A percentile compares a stretch with the other conserved stretches of the same genome.
Conservation (phyloP, 2,888 invertebrate genomes). For the Scaptomyza flava region DNA sequence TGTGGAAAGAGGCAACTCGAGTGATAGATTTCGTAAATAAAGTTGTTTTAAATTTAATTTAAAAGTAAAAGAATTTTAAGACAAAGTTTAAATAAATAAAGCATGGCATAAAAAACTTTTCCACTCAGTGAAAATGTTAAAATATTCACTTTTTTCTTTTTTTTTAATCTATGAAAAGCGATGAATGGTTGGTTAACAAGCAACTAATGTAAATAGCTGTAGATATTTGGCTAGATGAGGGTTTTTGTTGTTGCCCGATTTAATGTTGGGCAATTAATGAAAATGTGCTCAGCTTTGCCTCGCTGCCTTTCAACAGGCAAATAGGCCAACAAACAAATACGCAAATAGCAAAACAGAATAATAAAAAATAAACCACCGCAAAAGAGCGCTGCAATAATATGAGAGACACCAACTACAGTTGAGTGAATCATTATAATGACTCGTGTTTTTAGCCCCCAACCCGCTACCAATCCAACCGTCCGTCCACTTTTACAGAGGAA, state of each 20-base stretch:
- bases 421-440: conserved; percentile 74
- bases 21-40: too few species aligned
- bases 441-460: conserved; percentile 44
- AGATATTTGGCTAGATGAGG: not conserved
- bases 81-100: too few species aligned
- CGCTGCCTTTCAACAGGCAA: conserved; percentile 15
- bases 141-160: not conserved
- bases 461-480: not conserved
- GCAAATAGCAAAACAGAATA: not conserved
- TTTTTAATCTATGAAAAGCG: not conserved
- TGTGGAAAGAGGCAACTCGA: too few species aligned
- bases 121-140: not conserved
- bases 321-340: conserved; percentile 20
- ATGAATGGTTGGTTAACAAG: not conserved
- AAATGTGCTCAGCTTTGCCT: conserved; percentile 35
- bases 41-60: not conserved
- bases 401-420: conserved; percentile 55
- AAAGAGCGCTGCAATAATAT: conserved; percentile 37
- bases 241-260: conserved; percentile 14
- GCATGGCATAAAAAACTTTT: not conserved
- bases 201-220: conserved; percentile 13
- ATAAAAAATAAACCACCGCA: conserved; percentile 25
- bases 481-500: conserved; percentile 6
- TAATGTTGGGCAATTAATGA: conserved; percentile 50
- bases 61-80: too few species aligned